These are phyloP conservation scores for Neoitamus cyanurus DNA, from an alignment of 2,888 invertebrate genomes.

Conservation along the genomic window DNA sequence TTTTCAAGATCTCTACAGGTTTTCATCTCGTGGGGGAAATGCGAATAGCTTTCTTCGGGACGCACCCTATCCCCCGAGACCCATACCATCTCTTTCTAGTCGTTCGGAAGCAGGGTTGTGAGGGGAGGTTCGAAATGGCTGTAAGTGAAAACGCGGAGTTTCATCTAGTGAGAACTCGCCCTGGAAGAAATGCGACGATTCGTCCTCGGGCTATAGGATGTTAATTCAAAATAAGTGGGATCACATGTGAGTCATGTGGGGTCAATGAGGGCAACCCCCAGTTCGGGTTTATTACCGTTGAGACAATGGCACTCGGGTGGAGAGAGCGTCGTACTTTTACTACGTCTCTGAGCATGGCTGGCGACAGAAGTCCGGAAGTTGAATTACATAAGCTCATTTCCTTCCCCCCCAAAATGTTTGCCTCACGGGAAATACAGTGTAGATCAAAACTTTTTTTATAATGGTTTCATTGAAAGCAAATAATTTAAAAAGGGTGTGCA, in stretches of 20 bases:
- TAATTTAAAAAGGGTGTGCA: too few relatives aligned
- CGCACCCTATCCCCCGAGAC: background rate
- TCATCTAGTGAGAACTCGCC: background rate
- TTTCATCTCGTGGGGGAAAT: background rate
- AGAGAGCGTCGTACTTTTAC: background rate
- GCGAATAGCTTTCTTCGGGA: background rate
- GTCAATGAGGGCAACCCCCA: background rate
- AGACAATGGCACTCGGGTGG: background rate
- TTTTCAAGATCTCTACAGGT: background rate
- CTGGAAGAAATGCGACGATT: background rate
- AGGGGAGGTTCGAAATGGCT: background rate
- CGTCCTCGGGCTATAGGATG: background rate
- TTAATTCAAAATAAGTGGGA: background rate
- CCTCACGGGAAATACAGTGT: background rate
- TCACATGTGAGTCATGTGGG: background rate
- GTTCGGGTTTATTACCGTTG: background rate
- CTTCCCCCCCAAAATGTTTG: background rate
- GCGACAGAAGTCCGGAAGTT: background rate
- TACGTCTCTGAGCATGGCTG: background rate
- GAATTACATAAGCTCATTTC: background rate
- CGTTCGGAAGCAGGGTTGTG: background rate
- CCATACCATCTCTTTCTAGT: background rate
- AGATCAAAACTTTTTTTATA: background rate
- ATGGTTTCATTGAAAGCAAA: too few relatives aligned
- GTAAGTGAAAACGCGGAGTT: background rate